These are phyloP conservation scores for Pentamera pediparva DNA, from an alignment of 53 echinoderm and acorn worm genomes.

Conservation along the genomic window DNA sequence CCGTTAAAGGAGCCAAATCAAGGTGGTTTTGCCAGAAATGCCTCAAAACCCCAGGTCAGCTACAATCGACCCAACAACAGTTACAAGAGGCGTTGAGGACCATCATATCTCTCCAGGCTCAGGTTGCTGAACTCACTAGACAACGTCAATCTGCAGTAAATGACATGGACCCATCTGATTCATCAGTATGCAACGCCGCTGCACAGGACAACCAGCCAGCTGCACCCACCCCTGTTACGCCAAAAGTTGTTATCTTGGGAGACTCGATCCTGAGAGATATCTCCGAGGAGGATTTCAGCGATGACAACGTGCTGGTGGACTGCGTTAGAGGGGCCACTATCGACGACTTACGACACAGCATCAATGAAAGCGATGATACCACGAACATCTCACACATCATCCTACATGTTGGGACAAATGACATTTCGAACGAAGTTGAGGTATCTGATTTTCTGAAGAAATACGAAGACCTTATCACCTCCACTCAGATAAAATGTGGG, in stretches of 20 bases:
- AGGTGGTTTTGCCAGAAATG: not conserved
- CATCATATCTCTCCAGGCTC: not conserved
- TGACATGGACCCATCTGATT: too few species aligned
- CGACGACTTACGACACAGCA: not conserved
- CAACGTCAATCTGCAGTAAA: too few species aligned
- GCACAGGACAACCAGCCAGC: not conserved
- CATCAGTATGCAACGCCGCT: not conserved
- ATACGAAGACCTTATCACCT: constrained; percentile 2
- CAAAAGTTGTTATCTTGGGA: not conserved
- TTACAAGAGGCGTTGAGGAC: not conserved
- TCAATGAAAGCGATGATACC: not conserved
- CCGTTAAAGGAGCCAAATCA: not conserved
- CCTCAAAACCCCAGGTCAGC: not conserved
- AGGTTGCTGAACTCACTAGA: not conserved
- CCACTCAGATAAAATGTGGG: not conserved
- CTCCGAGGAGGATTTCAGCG: not conserved
- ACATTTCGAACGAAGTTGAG: not conserved
- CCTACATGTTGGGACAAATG: constrained; percentile 10
- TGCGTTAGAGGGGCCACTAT: constrained; percentile 6
- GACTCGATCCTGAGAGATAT: not conserved
- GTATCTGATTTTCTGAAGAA: not conserved
- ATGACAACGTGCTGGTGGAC: not conserved
- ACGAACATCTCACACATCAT: constrained; percentile 1
- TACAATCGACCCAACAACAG: not conserved
- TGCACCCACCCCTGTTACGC: not conserved